Evolutionary conservation across 2,113 vertebrate species (phyloP).

Genomic region (Hepsetus odoe): DNA sequence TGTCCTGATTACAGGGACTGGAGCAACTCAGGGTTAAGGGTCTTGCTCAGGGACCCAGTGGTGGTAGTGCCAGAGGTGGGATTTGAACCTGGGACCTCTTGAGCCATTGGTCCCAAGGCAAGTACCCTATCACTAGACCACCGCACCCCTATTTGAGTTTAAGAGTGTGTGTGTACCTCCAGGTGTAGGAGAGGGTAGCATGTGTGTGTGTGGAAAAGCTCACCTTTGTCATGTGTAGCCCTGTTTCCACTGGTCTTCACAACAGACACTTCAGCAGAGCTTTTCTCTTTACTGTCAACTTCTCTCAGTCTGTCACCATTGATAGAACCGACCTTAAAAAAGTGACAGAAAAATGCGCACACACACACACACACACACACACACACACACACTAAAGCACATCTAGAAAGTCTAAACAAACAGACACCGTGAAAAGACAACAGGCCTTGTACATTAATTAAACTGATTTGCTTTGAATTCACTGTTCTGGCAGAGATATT

Average conservation of each 20-base stretch:
- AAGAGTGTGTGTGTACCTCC: not conserved
- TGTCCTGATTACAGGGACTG: too few relatives aligned
- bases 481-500: slow-evolving; percentile 60
- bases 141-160: not conserved
- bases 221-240: slow-evolving; percentile 74
- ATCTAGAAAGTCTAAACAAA: slow-evolving; percentile 50
- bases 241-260: slow-evolving; percentile 63
- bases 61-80: too few relatives aligned
- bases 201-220: slow-evolving; percentile 68
- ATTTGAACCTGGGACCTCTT: too few relatives aligned
- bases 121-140: too few relatives aligned
- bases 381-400: slow-evolving; percentile 53
- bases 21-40: too few relatives aligned
- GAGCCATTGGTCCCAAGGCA: too few relatives aligned
- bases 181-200: too few relatives aligned
- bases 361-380: slow-evolving; percentile 24
- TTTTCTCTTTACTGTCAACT: slow-evolving; percentile 71
- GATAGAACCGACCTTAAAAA: slow-evolving; percentile 72
- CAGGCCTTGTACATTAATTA: slow-evolving; percentile 57
- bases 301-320: slow-evolving; percentile 68
- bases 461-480: slow-evolving; percentile 71
- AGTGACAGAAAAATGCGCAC: slow-evolving; percentile 66
- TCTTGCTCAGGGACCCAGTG: too few relatives aligned
- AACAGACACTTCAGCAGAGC: slow-evolving; percentile 65
- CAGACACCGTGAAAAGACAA: slow-evolving; percentile 2